Conservation (phyloP, 2,113 vertebrate genomes). For the Callipepla californica region DNA sequence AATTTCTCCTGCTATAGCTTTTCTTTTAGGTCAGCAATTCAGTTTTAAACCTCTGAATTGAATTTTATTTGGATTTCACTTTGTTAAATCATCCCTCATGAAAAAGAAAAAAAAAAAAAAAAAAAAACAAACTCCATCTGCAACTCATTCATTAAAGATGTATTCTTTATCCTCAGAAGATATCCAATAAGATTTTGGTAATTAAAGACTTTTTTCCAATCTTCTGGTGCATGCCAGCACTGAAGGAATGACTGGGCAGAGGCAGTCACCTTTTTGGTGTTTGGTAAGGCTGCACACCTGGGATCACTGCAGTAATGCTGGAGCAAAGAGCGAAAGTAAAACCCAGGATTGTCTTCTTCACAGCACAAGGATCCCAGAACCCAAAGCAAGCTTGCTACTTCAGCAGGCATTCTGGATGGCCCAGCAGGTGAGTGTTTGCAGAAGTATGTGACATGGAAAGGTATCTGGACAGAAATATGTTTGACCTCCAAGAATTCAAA, state of each 20-base stretch:
- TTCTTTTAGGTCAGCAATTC: background rate
- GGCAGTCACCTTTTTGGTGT: accelerated
- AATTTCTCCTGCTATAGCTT: background rate
- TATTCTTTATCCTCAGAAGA: background rate
- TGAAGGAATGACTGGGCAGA: background rate
- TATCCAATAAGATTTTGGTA: background rate
- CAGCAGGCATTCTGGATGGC: accelerated
- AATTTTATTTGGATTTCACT: background rate
- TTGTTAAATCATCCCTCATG: background rate
- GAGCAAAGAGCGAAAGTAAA: accelerated
- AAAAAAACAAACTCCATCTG: background rate
- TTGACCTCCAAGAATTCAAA: background rate
- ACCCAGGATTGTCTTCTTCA: accelerated
- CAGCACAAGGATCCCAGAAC: too few relatives aligned
- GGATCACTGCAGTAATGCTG: accelerated
- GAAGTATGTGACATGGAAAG: background rate
- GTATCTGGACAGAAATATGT: background rate
- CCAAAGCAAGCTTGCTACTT: background rate
- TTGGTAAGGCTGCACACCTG: background rate
- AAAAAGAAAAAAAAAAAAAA: background rate
- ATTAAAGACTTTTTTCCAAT: background rate
- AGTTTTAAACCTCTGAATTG: background rate
- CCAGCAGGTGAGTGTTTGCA: background rate
- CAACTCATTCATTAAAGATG: background rate
- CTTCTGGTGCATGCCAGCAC: background rate